These are phyloP conservation scores for Champsocephalus gunnari DNA, from an alignment of 2,797 vertebrate species.

Conservation along the genomic window DNA sequence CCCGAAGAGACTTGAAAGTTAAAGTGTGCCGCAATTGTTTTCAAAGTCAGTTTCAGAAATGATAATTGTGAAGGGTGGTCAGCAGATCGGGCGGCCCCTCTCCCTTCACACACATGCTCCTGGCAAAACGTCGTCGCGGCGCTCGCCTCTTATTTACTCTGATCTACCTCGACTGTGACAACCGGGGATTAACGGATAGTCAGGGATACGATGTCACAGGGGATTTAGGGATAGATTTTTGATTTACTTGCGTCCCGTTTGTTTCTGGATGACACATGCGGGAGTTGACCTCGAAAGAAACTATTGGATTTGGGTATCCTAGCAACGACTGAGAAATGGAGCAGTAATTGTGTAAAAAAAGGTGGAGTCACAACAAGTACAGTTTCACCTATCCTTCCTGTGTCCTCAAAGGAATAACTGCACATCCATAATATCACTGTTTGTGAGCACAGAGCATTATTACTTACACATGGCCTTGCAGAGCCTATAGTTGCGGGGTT, in stretches of 20 bases:
- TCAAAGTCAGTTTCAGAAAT: constrained; percentile 21
- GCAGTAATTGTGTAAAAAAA: constrained; percentile 65
- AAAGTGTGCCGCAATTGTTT: neutral
- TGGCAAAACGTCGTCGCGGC: constrained; percentile 58
- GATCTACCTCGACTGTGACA: constrained; percentile 71
- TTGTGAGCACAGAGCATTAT: neutral
- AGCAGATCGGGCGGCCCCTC: constrained; percentile 29
- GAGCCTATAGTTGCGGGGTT: neutral
- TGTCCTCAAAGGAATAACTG: constrained; percentile 56
- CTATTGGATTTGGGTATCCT: constrained; percentile 71
- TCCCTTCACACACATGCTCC: constrained; percentile 31
- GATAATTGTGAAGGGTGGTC: constrained; percentile 29
- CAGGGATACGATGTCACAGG: constrained; percentile 59
- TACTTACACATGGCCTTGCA: neutral
- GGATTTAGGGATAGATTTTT: constrained; percentile 75
- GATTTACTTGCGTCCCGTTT: constrained; percentile 64
- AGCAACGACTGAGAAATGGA: constrained; percentile 69
- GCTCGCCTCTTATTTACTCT: constrained; percentile 66
- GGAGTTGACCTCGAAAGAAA: constrained; percentile 65
- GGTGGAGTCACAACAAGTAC: constrained; percentile 56
- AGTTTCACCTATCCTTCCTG: constrained; percentile 47
- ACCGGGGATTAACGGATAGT: constrained; percentile 62
- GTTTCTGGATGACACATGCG: constrained; percentile 62
- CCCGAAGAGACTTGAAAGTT: neutral
- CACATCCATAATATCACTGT: constrained; percentile 13